Evolutionary conservation across 2,888 invertebrate species (phyloP), one percentile per base, ranked within the genome.

Genomic region (Scrobipalpa costella): DNA sequence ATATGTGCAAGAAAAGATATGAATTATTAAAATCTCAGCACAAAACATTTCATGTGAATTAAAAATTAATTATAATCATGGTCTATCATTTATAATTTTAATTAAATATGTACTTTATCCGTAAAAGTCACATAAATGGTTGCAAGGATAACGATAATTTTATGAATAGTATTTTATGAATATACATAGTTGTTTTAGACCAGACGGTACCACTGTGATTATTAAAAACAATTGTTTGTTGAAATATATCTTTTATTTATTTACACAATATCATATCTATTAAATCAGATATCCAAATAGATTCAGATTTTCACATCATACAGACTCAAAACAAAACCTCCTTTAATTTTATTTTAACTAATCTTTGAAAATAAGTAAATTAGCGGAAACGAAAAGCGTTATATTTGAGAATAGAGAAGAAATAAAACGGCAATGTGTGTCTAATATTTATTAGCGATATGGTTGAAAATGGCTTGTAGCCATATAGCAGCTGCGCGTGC

Each of bases 401-500:
- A n/a, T n/a, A n/a, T n/a, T n/a, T n/a, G n/a, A n/a, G n/a, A n/a
- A n/a, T n/a, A n/a, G n/a, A n/a, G n/a, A n/a, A n/a, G 7, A 49
- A 50, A 50, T 11, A 9, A 50, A 50, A 50, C 19, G 21, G n/a
- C 8, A 34, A 11, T 1, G 7, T 34, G 6, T 0, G 1, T 50
- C 38, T 63, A 69, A 64, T 67, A 68, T 57, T 71, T 70, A 38
- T 67, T 52, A 0, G 69, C 67, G 27, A 86, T 76, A 72, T 66
- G 71, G 69, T 70, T 65, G 34, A 84, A 71, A 49, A 94, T 81
- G 0, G 94, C 93, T 19, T 81, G 81, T 57, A 95, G 79, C 94
- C 95, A 95, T 1, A 93, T 78, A 0, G 93, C 92, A 0, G 92
- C 93, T 0, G 93, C 95, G 68, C 93, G 92, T 1, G 96, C 95